Base-by-base conservation (phyloP, 2,113 vertebrate genomes). In the Taurulus bubalis region DNA sequence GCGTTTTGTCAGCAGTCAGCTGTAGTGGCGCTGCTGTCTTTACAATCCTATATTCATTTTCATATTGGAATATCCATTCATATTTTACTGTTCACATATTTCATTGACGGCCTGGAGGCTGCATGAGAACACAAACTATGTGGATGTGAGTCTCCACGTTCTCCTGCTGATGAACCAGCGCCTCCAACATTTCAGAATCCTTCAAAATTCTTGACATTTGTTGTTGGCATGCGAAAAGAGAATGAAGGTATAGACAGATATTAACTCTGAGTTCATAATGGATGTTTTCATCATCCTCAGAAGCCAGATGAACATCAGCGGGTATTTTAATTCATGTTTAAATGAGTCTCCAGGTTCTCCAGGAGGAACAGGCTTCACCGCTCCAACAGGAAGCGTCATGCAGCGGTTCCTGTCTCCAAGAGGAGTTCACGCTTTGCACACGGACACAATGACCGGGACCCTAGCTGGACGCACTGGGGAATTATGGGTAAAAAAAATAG, bases 401-500 rank as follows among this genome's bases (percentile, higher is more conserved):
- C n/a, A n/a, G n/a, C n/a, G n/a, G n/a, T n/a, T n/a, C n/a, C n/a
- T n/a, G n/a, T n/a, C n/a, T 24, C 36, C 7, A 0, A 15, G 30
- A 16, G 18, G n/a, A 32, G 36, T 45, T 1, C 40, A 51, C 14
- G 24, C 49, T 36, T 62, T 58, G 16, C 2, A 8, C n/a, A n/a
- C n/a, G n/a, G 72, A 22, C 20, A 2, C 24, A 20, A 16, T 49
- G 9, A 67, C 34, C 24, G 42, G 62, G 67, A 85, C 83, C 81
- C 70, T 2, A 30, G 10, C 22, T 32, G 71, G 53, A 72, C 38
- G 36, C 69, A 8, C 34, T 15, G 16, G 55, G 64, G 85, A 58
- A 40, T 67, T 86, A 71, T 73, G 83, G 74, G 77, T 49, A 58
- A 73, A 60, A 65, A 56, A 79, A 72, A 11, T 32, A 9, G 40